These are phyloP conservation scores for Schizopygopsis pylzovi DNA, from an alignment of 2,797 vertebrate species.

Conservation along the genomic window DNA sequence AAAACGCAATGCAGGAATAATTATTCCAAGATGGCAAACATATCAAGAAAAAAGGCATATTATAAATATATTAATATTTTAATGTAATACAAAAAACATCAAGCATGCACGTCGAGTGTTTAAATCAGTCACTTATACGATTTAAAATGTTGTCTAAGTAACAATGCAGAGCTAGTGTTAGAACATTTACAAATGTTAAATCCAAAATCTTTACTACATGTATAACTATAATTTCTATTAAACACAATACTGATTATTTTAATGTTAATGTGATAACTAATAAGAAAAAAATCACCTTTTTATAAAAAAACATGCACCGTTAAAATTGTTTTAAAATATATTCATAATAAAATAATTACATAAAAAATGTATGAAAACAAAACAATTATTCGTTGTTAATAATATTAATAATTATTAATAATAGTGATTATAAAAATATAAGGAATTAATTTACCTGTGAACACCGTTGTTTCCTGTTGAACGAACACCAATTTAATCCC, in stretches of 20 bases:
- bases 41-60: not conserved
- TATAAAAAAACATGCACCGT: not conserved
- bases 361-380: not conserved
- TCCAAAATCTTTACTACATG: not conserved
- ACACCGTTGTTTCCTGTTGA: constrained; percentile 10
- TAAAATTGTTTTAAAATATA: not conserved
- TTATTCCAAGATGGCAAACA: not conserved
- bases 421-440: constrained; percentile 14
- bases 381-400: not conserved
- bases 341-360: not conserved
- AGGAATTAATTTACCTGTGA: not conserved
- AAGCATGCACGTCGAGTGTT: not conserved
- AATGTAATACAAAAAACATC: not conserved
- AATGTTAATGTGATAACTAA: not conserved
- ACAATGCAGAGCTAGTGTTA: not conserved
- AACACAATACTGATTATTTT: not conserved
- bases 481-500: not conserved
- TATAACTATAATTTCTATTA: not conserved
- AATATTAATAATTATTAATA: not conserved
- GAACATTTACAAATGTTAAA: not conserved
- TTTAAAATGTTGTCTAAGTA: not conserved
- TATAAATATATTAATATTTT: not conserved
- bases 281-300: not conserved
- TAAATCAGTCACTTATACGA: not conserved
- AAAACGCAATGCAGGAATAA: not conserved